Evolutionary conservation across 2,797 vertebrate genomes (phyloP).

Genomic region (Semotilus atromaculatus): DNA sequence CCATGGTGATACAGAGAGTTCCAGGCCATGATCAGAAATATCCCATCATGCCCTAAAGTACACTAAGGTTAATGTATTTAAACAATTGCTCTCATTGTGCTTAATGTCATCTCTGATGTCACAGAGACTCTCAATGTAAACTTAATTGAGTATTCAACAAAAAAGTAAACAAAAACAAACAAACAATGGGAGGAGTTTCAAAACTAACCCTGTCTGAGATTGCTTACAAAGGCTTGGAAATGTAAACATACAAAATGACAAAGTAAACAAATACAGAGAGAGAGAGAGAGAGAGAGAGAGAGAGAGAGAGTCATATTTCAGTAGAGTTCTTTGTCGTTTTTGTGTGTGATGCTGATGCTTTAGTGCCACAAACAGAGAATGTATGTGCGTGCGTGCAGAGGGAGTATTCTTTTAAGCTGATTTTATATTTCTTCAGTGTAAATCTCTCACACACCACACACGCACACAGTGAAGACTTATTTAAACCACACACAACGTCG

Average conservation of each 20-base stretch:
- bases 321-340: neutral
- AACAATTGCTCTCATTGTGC: neutral
- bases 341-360: conserved; percentile 9
- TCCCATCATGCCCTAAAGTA: neutral
- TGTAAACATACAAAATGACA: conserved; percentile 15
- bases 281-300: neutral
- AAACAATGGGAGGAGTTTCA: conserved; percentile 20
- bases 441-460: neutral
- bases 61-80: neutral
- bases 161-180: conserved; percentile 22
- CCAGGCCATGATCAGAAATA: conserved; percentile 10
- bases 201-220: neutral
- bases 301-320: neutral
- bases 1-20: conserved; percentile 36
- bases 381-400: neutral
- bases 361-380: neutral
- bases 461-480: neutral
- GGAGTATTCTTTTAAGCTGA: neutral
- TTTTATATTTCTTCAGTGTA: neutral
- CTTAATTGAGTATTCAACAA: neutral
- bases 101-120: conserved; percentile 23
- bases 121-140: conserved; percentile 9
- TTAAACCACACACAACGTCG: neutral
- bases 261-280: neutral
- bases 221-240: conserved; percentile 10